These are phyloP conservation scores for Nymphalis urticae DNA, from an alignment of 2,888 invertebrate genomes.

Conservation along the genomic window DNA sequence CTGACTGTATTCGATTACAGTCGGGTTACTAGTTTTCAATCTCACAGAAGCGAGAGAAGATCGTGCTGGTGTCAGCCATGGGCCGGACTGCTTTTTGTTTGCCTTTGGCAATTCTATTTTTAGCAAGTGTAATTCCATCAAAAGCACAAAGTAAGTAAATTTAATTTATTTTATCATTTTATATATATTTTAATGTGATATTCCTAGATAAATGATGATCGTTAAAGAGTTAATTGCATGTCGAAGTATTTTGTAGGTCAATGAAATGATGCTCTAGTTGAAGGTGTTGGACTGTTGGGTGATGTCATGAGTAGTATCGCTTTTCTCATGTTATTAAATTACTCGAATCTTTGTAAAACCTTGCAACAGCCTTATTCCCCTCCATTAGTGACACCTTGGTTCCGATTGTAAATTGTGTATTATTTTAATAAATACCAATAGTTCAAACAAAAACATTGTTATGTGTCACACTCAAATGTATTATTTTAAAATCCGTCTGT, in stretches of 20 bases:
- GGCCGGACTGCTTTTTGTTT: conserved; percentile 41
- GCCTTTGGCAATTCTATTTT: conserved; percentile 61
- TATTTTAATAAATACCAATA: not conserved
- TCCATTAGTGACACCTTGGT: conserved; percentile 1
- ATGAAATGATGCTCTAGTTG: conserved; percentile 30
- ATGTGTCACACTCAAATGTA: too few relatives aligned
- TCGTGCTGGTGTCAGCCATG: conserved; percentile 34
- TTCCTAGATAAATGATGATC: conserved; percentile 19
- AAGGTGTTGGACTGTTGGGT: conserved; percentile 36
- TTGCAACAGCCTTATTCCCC: conserved; percentile 2
- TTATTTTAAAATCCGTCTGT: too few relatives aligned
- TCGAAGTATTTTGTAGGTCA: conserved; percentile 36
- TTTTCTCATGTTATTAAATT: conserved; percentile 34
- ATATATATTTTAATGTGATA: conserved; percentile 6
- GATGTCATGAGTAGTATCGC: conserved; percentile 55
- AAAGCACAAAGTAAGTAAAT: conserved; percentile 66
- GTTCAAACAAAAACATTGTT: not conserved
- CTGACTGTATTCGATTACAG: conserved; percentile 7
- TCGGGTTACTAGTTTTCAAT: not conserved
- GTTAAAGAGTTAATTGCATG: conserved; percentile 33
- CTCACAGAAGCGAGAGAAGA: conserved; percentile 2
- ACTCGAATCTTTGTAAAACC: conserved; percentile 6
- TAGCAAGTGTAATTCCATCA: conserved; percentile 58
- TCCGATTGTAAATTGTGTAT: not conserved
- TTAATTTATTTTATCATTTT: conserved; percentile 31